phyloP scores from a whole-genome alignment of 1,140 invertebrate genomes.

The Pogonognathellus flavescens region DNA sequence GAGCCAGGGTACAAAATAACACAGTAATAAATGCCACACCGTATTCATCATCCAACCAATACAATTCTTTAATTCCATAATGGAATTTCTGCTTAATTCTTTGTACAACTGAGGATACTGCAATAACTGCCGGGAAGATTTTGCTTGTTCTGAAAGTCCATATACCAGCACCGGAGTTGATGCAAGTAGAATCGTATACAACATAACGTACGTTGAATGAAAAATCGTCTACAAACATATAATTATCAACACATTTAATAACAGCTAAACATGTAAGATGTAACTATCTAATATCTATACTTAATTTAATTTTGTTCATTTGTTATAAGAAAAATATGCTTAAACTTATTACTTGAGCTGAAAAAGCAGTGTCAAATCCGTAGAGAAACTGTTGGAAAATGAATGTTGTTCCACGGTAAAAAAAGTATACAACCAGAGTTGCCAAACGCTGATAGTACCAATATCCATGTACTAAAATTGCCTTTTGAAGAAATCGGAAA shows the following conservation, averaged over 20 bases:
- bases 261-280: background rate
- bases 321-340: slow-evolving; percentile 28
- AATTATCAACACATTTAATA: background rate
- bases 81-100: slow-evolving; percentile 76
- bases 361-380: slow-evolving; percentile 74
- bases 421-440: slow-evolving; percentile 85
- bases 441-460: slow-evolving; percentile 83
- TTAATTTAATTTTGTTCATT: slow-evolving; percentile 16
- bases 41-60: slow-evolving; percentile 75
- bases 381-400: slow-evolving; percentile 73
- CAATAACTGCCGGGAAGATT: slow-evolving; percentile 75
- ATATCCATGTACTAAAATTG: slow-evolving; percentile 82
- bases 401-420: slow-evolving; percentile 86
- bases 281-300: too few species aligned
- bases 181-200: slow-evolving; percentile 83
- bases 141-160: slow-evolving; percentile 81
- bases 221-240: slow-evolving; percentile 74
- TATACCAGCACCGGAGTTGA: slow-evolving; percentile 80
- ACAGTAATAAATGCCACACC: slow-evolving; percentile 74
- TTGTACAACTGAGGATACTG: slow-evolving; percentile 79
- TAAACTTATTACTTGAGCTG: slow-evolving; percentile 72
- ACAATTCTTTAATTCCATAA: slow-evolving; percentile 78
- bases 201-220: slow-evolving; percentile 80
- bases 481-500: slow-evolving; percentile 79
- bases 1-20: slow-evolving; percentile 73